Evolutionary conservation across 92 coral and sea anemone genomes (phyloP), one percentile per base, ranked within the genome.

Genomic region (Zoanthus gigantus): DNA sequence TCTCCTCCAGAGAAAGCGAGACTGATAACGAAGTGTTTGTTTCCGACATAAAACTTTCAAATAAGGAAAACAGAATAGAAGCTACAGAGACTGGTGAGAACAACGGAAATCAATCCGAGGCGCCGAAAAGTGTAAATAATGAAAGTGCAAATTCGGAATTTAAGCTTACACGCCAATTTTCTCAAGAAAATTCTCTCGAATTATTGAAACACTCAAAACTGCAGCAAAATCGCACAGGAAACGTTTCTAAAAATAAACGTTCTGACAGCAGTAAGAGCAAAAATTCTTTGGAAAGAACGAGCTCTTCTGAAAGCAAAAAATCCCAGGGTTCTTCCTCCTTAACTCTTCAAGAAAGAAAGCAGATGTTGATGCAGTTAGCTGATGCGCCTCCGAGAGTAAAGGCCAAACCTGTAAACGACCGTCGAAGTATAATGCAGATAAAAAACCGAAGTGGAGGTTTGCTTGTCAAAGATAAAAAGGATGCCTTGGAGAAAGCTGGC

Each of bases 331-430:
- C 82, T 0, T 30, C 82, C 7, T 77, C 85, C 12, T 48, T 81
- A 31, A 81, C 85, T 67, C 75, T 81, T 67, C 63, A 67, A 63
- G 85, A 81, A 57, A 73, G 85, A 16, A 81, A 81, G 61, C 75
- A 81, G 47, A 81, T 81, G 85, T 63, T 81, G 61, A 31, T 81
- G 85, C 75, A 81, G 57, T n/a, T 81, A 18, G 85, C 85, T 45
- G 85, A 18, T 67, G 85, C 85, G 2, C 85, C 85, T 10, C 85
- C 85, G 23, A 81, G 45, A 74, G 45, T 46, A 9, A 81, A 66
- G 3, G 13, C 85, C 5, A 81, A 81, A 81, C 85, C 85, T 18
- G 85, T 81, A 0, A 81, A 81, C 54, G 75, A 81, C 14, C 85
- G 85, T 4, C 85, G 85, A 15, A 81, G 85, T 46, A 81, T 81